phyloP scores from a whole-genome alignment of 2,888 invertebrate genomes.

The Erebia palarica region DNA sequence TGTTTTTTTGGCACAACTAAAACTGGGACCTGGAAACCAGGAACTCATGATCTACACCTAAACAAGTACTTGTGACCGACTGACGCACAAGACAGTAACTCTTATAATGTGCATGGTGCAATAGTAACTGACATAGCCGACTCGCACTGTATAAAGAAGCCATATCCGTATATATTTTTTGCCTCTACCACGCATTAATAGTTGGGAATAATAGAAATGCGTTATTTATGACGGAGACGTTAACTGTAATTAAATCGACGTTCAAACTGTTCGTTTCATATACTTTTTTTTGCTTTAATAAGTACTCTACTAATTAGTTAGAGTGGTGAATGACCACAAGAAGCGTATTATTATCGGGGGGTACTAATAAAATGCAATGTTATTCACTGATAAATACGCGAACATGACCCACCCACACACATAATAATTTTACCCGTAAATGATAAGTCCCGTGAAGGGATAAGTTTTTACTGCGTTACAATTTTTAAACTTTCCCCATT shows the following conservation, averaged over 20 bases:
- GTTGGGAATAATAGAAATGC: constrained; percentile 24
- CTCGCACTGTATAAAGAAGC: neutral
- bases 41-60: no score
- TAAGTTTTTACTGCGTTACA: neutral
- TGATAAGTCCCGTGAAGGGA: neutral
- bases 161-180: constrained; percentile 11
- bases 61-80: neutral
- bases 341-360: neutral
- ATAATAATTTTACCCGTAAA: neutral
- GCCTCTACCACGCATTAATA: constrained; percentile 16
- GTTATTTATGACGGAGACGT: constrained; percentile 24
- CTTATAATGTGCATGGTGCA: neutral
- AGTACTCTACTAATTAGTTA: constrained; percentile 3
- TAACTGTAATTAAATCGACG: constrained; percentile 16
- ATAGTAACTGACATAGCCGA: neutral
- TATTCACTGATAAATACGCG: constrained; percentile 12
- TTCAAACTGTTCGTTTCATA: constrained; percentile 3
- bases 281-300: constrained; percentile 12
- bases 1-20: no score
- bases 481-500: neutral
- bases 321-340: constrained; percentile 14
- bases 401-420: neutral
- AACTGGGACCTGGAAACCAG: no score
- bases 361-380: constrained; percentile 9
- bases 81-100: neutral